Conservation (phyloP, 2,888 invertebrate species). For the Scaptodrosophila latifasciaeformis region DNA sequence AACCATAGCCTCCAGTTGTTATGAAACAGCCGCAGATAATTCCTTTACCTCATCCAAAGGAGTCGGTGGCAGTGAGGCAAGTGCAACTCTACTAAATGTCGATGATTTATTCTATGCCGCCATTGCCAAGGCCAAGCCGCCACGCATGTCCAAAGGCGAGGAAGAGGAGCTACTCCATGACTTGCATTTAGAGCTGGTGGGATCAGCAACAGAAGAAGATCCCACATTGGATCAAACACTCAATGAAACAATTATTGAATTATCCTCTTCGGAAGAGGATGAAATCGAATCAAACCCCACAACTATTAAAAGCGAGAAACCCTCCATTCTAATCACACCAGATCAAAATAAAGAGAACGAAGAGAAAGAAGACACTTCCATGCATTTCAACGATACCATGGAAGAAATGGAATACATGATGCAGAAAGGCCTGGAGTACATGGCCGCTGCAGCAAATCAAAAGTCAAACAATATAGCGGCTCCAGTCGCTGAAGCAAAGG, state of each 20-base stretch:
- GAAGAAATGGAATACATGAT: conserved; percentile 75
- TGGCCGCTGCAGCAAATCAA: conserved; percentile 41
- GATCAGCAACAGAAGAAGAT: conserved; percentile 5
- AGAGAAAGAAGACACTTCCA: conserved; percentile 38
- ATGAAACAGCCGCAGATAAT: conserved; percentile 69
- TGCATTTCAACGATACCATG: conserved; percentile 74
- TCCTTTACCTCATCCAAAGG: conserved; percentile 37
- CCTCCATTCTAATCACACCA: too few species aligned
- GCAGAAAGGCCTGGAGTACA: conserved; percentile 71
- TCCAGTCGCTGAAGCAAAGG: not conserved
- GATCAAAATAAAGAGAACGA: conserved; percentile 53
- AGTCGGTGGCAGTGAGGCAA: conserved; percentile 29
- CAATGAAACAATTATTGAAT: conserved; percentile 56
- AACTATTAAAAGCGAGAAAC: too few species aligned
- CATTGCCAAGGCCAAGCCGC: conserved; percentile 36
- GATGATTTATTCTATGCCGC: conserved; percentile 47
- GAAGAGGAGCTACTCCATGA: conserved; percentile 35
- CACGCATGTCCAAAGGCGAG: conserved; percentile 34
- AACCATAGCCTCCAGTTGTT: conserved; percentile 53
- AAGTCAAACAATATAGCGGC: not conserved
- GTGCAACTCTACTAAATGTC: conserved; percentile 24
- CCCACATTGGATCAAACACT: conserved; percentile 1
- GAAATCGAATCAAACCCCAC: not conserved
- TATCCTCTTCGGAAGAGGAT: conserved; percentile 49
- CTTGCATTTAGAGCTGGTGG: conserved; percentile 29